Evolutionary conservation across 2,797 vertebrate species (phyloP).

Genomic region (Crax fasciolata): DNA sequence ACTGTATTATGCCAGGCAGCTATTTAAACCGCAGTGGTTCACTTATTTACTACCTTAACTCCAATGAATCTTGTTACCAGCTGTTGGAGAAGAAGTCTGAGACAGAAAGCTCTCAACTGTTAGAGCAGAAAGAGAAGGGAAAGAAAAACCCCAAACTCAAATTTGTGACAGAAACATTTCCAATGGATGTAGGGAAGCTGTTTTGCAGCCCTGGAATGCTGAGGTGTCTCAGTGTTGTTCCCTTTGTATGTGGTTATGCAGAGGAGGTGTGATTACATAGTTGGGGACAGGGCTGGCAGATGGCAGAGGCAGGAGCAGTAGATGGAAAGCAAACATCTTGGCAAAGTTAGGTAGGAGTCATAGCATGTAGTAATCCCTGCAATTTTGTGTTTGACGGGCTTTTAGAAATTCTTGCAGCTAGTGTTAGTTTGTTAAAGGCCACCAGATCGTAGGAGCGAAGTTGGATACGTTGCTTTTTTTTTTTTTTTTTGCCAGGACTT

Average conservation of each 20-base stretch:
- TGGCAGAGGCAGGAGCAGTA: conserved; percentile 2
- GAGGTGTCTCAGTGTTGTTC: not conserved
- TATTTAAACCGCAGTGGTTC: not conserved
- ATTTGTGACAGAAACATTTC: not conserved
- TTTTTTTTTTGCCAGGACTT: not conserved
- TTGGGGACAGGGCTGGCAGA: not conserved
- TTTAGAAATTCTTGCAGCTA: not conserved
- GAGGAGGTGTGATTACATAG: not conserved
- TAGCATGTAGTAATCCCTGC: not conserved
- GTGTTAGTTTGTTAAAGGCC: not conserved
- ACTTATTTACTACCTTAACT: not conserved
- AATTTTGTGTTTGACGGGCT: not conserved
- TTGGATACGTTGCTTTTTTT: not conserved
- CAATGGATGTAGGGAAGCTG: not conserved
- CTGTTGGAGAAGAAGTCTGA: not conserved
- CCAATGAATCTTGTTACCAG: not conserved
- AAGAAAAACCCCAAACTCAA: not conserved
- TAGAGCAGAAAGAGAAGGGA: not conserved
- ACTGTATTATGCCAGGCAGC: not conserved
- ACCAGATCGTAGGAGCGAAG: not conserved
- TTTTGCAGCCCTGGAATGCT: not conserved
- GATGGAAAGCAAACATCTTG: conserved; percentile 12
- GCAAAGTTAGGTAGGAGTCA: not conserved
- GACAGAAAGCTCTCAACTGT: not conserved
- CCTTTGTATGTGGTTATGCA: rapidly evolving